A percentile compares a stretch with the other conserved stretches of the same genome.
phyloP scores from a whole-genome alignment of 2,113 vertebrate genomes.

The Neodon shergylaensis region DNA sequence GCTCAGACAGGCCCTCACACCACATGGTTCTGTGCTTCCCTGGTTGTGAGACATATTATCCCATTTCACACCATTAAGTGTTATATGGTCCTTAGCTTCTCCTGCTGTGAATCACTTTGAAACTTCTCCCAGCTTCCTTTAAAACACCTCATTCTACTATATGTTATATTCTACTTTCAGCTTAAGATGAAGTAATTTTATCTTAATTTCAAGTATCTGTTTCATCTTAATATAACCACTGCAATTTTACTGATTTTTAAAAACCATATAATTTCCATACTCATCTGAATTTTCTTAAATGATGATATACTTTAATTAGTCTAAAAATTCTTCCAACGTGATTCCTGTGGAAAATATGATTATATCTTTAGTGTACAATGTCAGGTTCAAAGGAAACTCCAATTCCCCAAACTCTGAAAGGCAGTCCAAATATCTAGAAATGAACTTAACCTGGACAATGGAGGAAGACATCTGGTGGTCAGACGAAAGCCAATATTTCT shows the following conservation, averaged over 20 bases:
- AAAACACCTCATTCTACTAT: constrained; percentile 59
- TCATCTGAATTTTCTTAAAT: constrained; percentile 56
- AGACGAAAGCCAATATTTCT: background rate
- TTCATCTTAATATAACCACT: constrained; percentile 60
- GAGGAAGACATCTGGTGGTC: background rate
- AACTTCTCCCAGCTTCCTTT: background rate
- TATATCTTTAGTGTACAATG: background rate
- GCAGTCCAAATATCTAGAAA: background rate
- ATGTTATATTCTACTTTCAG: constrained; percentile 34
- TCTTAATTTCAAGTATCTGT: constrained; percentile 71
- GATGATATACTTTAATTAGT: constrained; percentile 65
- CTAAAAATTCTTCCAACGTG: constrained; percentile 43
- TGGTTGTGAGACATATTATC: constrained; percentile 43
- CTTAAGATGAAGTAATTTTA: constrained; percentile 63
- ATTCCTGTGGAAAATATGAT: constrained; percentile 55
- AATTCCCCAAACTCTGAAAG: background rate
- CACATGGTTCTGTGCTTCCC: constrained; percentile 35
- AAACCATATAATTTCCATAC: constrained; percentile 66
- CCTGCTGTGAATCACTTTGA: constrained; percentile 41
- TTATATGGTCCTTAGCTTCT: constrained; percentile 64
- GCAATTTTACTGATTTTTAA: constrained; percentile 73
- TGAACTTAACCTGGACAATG: background rate
- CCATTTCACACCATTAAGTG: constrained; percentile 62
- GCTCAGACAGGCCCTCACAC: constrained; percentile 38
- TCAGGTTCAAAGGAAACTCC: background rate